These are phyloP conservation scores for Campylorhamphus procurvoides DNA, from an alignment of 2,113 vertebrate genomes.

Conservation along the genomic window DNA sequence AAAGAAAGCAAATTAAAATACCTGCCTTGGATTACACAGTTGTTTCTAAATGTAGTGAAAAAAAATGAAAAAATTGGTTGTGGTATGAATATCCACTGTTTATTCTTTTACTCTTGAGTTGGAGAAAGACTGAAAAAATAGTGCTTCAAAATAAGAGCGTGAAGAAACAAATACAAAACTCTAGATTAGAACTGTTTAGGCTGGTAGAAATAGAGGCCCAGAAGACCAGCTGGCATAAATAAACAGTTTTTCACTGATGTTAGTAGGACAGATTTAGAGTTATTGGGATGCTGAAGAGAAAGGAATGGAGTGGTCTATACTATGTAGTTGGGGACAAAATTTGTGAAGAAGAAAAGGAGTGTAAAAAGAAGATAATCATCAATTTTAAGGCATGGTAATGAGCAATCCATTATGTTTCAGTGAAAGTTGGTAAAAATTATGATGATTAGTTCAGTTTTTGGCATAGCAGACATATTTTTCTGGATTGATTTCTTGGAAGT, in stretches of 20 bases:
- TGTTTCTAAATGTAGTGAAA: background rate
- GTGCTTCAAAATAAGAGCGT: background rate
- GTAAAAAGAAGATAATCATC: background rate
- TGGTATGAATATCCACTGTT: background rate
- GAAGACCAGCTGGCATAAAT: background rate
- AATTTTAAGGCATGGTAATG: background rate
- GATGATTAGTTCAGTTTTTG: background rate
- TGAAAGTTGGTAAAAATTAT: background rate
- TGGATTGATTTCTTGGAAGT: background rate
- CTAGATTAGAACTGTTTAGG: background rate
- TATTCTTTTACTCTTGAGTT: background rate
- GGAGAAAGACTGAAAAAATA: background rate
- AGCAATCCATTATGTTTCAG: background rate
- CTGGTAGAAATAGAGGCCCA: background rate
- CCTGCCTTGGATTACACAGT: background rate
- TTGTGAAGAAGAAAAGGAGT: background rate
- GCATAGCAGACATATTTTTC: background rate
- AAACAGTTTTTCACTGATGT: background rate
- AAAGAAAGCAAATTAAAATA: background rate
- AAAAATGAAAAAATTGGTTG: background rate
- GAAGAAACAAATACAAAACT: background rate
- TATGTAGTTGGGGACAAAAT: background rate
- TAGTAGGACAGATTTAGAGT: background rate
- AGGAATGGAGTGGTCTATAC: background rate
- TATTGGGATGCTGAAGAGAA: background rate